Evolutionary conservation across 1,140 invertebrate species (phyloP).

Genomic region (Radopholus similis): DNA sequence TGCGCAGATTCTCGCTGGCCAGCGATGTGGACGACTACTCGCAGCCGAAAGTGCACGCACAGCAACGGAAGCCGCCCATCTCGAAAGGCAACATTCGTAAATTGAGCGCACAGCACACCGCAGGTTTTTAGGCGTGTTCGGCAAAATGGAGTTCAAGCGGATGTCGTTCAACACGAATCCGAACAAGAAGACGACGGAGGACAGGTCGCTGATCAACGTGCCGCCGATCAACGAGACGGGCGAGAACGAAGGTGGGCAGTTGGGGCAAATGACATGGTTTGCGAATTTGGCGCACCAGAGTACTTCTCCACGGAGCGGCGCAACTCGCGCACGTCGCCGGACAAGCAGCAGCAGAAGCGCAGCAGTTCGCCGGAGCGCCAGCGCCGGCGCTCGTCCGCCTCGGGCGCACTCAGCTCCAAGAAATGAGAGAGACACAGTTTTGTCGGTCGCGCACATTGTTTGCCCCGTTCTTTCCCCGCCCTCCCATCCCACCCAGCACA

Average conservation of each 20-base stretch:
- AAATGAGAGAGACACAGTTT: too few relatives aligned
- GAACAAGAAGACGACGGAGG: constrained; percentile 13
- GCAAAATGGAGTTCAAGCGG: constrained; percentile 11
- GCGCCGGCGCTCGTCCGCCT: neutral
- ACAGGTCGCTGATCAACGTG: constrained; percentile 7
- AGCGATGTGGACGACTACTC: constrained; percentile 11
- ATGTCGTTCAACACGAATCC: constrained; percentile 22
- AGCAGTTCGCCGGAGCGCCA: neutral
- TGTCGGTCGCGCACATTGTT: too few relatives aligned
- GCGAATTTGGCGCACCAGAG: neutral
- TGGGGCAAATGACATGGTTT: neutral
- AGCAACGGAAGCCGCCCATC: neutral
- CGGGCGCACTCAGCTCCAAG: too few relatives aligned
- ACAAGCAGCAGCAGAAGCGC: too few relatives aligned
- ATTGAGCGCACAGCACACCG: too few relatives aligned
- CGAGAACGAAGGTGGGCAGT: neutral
- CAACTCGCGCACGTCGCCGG: constrained; percentile 10
- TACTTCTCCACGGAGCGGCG: constrained; percentile 1
- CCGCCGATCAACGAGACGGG: neutral
- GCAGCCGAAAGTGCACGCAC: constrained; percentile 4
- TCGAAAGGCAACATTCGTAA: too few relatives aligned
- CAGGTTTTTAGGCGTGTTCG: too few relatives aligned
- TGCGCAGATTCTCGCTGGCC: constrained; percentile 12
- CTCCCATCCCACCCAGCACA: too few relatives aligned
- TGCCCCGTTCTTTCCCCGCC: too few relatives aligned